Evolutionary conservation across 2,113 vertebrate species (phyloP).

Genomic region (Oreamnos americanus): DNA sequence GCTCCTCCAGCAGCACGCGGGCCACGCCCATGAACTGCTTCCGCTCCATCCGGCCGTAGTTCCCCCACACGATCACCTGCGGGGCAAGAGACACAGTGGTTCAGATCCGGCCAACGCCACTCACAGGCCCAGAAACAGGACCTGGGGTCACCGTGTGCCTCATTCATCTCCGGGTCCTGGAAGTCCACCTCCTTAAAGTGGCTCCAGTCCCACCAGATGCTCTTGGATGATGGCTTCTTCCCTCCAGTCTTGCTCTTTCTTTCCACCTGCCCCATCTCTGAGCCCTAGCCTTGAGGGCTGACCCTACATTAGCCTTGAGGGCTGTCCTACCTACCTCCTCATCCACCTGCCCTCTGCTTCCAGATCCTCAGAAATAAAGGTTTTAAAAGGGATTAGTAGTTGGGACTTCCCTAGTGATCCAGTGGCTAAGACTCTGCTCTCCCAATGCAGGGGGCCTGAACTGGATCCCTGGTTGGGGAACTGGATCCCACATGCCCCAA

Average conservation of each 20-base stretch:
- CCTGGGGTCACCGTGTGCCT: background rate
- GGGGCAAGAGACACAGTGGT: background rate
- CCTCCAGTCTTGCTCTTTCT: background rate
- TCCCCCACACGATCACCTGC: slow-evolving; percentile 98
- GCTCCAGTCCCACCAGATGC: background rate
- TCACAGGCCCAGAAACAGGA: background rate
- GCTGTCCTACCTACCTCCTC: background rate
- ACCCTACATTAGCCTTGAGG: background rate
- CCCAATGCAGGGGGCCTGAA: background rate
- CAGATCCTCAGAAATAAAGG: background rate
- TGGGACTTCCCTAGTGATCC: background rate
- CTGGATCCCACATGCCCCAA: background rate
- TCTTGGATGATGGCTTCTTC: too few relatives aligned
- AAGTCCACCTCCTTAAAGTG: background rate
- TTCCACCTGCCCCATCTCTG: background rate
- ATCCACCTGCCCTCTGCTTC: background rate
- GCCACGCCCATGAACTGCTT: slow-evolving; percentile 99
- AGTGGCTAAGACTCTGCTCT: background rate
- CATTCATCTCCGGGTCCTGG: background rate
- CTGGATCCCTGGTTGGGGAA: background rate
- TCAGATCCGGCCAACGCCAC: background rate
- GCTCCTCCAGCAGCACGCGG: slow-evolving; percentile 95
- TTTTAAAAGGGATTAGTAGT: background rate
- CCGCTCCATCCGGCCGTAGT: slow-evolving; percentile 97
- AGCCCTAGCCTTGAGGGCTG: background rate